Conservation (phyloP, 2,797 vertebrate species). For the Limnodromus scolopaceus region DNA sequence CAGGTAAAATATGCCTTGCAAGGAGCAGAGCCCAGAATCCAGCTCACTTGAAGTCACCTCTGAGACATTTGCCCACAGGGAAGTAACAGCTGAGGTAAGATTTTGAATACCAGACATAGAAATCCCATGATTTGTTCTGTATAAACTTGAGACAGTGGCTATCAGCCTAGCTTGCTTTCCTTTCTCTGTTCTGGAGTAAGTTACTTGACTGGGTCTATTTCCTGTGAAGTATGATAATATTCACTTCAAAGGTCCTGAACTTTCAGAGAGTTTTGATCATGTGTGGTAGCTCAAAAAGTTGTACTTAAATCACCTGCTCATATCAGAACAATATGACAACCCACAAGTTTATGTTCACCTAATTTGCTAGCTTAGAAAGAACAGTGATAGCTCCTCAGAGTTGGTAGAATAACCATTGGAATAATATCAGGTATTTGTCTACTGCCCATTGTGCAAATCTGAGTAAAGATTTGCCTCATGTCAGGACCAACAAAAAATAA, state of each 20-base stretch:
- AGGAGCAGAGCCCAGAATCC: background rate
- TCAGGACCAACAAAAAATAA: background rate
- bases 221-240: background rate
- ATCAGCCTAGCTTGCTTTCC: background rate
- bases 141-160: background rate
- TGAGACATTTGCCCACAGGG: background rate
- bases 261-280: background rate
- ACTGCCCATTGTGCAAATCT: background rate
- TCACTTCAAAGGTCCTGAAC: background rate
- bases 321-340: background rate
- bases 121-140: background rate
- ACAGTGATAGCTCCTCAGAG: rapidly evolving
- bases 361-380: background rate
- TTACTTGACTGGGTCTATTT: background rate
- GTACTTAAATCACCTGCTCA: background rate
- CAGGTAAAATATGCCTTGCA: background rate
- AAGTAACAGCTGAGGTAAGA: background rate
- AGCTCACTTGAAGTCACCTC: background rate
- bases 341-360: background rate
- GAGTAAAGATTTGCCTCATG: background rate
- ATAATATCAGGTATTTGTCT: background rate
- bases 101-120: background rate
- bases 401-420: background rate
- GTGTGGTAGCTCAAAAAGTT: background rate
- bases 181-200: background rate